Evolutionary conservation across 2,888 invertebrate species (phyloP), one percentile per base, ranked within the genome.

Genomic region (Agrochola macilenta): DNA sequence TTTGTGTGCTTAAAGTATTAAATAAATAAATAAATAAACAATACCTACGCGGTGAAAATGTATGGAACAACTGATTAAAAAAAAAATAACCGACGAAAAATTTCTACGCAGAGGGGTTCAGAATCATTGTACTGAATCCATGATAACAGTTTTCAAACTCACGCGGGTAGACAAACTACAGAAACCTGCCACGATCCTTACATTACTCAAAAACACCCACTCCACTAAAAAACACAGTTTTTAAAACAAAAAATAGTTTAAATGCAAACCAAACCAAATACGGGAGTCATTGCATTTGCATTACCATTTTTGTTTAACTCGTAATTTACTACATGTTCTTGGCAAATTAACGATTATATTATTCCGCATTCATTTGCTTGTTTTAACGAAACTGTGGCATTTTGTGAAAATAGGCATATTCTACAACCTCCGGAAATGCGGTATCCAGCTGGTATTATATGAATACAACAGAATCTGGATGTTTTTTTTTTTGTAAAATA

Each of bases 301-400:
- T 78, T 80, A 72, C 61, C 79, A 79, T 79, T 63, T 78, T 78
- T 77, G 69, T 60, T 52, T 26, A 26, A 78, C 9, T 39, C 20
- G 20, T 72, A 72, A 79, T 79, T 78, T 79, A 79, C 46, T 79
- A n/a, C 72, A 20, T 20, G 54, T 57, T 61, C 78, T 72, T 71
- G 72, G 54, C 5, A 54, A 78, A 79, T 78, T 72, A 78, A 78
- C 26, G 78, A 72, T 73, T 79, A 78, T 80, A 79, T 79, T 79
- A 79, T 78, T 39, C 78, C n/a, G 61, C 54, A 49, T 79, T 54
- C 5, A 79, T 79, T 78, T 70, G 46, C 23, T 70, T 54, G 54
- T 35, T 70, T 79, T 79, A 61, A 60, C 60, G 43, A 39, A 79
- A 61, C n/a, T 35, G 60, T 70, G 35, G 71, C 9, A 5, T 7